These are phyloP conservation scores for Thymallus thymallus DNA, from an alignment of 2,113 vertebrate species.

Conservation along the genomic window DNA sequence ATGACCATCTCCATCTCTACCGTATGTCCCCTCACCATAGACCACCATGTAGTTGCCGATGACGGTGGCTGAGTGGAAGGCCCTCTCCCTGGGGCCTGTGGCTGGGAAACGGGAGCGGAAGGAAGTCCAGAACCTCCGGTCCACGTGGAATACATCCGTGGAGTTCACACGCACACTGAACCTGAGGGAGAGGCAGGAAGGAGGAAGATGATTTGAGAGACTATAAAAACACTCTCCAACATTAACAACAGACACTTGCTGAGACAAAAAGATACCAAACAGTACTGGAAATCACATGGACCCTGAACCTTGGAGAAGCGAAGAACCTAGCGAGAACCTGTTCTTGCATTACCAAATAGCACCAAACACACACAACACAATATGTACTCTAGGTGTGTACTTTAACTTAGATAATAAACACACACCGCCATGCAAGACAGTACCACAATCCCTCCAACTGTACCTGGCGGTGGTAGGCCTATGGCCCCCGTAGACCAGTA, in stretches of 20 bases:
- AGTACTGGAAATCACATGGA: background rate
- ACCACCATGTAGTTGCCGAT: constrained; percentile 94
- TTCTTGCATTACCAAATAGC: no score
- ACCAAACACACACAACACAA: background rate
- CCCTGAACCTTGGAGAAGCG: background rate
- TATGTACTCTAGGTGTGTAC: background rate
- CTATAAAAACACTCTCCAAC: background rate
- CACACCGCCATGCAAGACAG: background rate
- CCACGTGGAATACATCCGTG: constrained; percentile 86
- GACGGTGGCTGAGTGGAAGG: constrained; percentile 86
- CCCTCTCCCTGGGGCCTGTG: constrained; percentile 84
- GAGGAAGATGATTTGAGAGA: background rate
- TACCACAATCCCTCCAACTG: background rate
- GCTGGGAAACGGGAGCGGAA: constrained; percentile 84
- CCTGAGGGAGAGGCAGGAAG: constrained; percentile 49
- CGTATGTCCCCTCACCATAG: constrained; percentile 76
- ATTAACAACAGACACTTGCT: background rate
- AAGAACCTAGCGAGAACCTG: background rate
- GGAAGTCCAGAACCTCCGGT: constrained; percentile 82
- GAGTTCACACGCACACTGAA: constrained; percentile 88
- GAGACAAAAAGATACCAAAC: constrained; percentile 3
- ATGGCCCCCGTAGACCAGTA: constrained; percentile 88
- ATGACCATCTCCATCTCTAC: no score
- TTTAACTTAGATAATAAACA: background rate
- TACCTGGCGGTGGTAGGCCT: constrained; percentile 87